Conservation (phyloP, 2,113 vertebrate genomes). For the Galeopterus variegatus region DNA sequence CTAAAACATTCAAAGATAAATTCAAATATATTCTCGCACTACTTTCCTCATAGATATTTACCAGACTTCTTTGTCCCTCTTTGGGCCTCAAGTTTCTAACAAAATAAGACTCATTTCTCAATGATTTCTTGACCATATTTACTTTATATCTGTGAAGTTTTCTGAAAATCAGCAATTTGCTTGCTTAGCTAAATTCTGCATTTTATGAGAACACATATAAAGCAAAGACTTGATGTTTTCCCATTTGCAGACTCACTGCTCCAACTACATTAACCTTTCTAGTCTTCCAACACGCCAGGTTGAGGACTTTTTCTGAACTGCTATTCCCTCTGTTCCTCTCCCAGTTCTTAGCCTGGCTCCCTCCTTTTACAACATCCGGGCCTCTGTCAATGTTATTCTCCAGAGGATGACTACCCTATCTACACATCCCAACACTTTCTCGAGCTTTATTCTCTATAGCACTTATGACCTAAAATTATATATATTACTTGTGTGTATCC, state of each 20-base stretch:
- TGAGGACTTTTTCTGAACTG: not conserved
- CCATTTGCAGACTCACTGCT: not conserved
- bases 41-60: slow-evolving; percentile 28
- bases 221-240: not conserved
- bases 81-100: slow-evolving; percentile 34
- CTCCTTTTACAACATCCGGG: not conserved
- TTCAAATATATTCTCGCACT: not conserved
- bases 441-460: not conserved
- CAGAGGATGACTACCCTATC: not conserved
- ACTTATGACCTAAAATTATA: not conserved
- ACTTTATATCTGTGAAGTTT: slow-evolving; percentile 17
- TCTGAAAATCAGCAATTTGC: slow-evolving; percentile 47
- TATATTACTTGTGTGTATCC: not conserved
- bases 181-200: not conserved
- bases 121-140: not conserved
- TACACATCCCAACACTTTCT: not conserved
- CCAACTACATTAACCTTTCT: not conserved
- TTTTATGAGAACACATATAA: not conserved
- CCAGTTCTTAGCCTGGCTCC: not conserved
- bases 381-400: not conserved
- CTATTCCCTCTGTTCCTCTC: not conserved
- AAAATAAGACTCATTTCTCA: not conserved
- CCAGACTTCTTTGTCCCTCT: not conserved
- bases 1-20: not conserved
- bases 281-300: not conserved